Conservation (phyloP, 1,140 invertebrate genomes). For the Phymastichus coffea region DNA sequence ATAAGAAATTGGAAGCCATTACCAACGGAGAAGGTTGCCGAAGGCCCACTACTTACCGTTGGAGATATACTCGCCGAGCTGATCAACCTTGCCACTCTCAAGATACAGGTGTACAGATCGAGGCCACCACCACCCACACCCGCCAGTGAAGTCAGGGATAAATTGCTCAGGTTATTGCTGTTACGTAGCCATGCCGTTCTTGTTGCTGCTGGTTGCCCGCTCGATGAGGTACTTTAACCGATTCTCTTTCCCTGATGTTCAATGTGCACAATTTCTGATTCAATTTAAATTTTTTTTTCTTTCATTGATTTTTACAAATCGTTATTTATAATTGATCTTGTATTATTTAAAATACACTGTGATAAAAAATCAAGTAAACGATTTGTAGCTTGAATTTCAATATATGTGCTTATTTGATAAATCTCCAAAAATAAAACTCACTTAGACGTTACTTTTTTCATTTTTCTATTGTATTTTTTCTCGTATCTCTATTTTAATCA, state of each 20-base stretch:
- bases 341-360: too few relatives aligned
- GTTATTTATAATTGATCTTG: conserved; percentile 24
- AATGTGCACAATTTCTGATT: too few relatives aligned
- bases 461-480: too few relatives aligned
- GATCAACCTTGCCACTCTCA: conserved; percentile 84
- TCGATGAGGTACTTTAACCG: conserved; percentile 94
- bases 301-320: background rate
- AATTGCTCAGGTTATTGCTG: conserved; percentile 83
- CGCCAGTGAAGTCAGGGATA: conserved; percentile 88
- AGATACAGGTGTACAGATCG: conserved; percentile 85
- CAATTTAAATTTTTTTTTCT: conserved; percentile 32
- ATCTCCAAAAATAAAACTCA: too few relatives aligned
- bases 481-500: too few relatives aligned
- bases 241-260: too few relatives aligned
- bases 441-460: too few relatives aligned
- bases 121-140: conserved; percentile 65
- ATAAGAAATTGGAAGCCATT: conserved; percentile 94
- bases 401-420: too few relatives aligned
- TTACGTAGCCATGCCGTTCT: conserved; percentile 85
- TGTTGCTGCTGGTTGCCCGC: conserved; percentile 83
- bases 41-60: conserved; percentile 80
- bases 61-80: conserved; percentile 91
- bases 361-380: too few relatives aligned
- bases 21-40: conserved; percentile 85
- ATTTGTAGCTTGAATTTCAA: too few relatives aligned